These are phyloP conservation scores for Gymnobelideus leadbeateri DNA, from an alignment of 2,113 vertebrate genomes.

Conservation along the genomic window DNA sequence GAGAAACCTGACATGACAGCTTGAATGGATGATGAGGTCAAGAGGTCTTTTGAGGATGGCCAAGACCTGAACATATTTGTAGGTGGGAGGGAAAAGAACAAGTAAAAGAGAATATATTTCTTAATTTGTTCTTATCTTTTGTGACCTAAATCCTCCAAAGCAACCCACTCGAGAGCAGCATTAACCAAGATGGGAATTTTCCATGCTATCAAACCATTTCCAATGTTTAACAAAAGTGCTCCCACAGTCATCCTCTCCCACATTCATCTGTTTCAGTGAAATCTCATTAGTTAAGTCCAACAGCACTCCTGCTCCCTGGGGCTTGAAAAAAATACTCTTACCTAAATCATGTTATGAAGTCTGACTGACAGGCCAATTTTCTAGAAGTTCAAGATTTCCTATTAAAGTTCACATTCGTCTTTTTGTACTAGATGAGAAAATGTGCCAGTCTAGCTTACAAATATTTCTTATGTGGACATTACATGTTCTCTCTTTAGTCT, in stretches of 20 bases:
- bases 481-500: constrained; percentile 55
- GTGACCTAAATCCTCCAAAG: constrained; percentile 60
- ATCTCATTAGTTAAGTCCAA: constrained; percentile 62
- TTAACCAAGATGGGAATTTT: constrained; percentile 60
- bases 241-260: constrained; percentile 60
- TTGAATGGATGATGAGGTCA: not conserved
- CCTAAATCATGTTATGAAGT: constrained; percentile 63
- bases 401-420: constrained; percentile 64
- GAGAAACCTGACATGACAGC: not conserved
- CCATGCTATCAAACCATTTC: constrained; percentile 51
- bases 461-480: constrained; percentile 35
- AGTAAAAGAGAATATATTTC: not conserved
- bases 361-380: constrained; percentile 78
- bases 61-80: not conserved
- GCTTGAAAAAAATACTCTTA: constrained; percentile 62
- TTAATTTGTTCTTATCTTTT: constrained; percentile 26
- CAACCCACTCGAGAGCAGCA: constrained; percentile 42
- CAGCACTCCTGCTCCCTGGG: constrained; percentile 50
- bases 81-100: not conserved
- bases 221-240: constrained; percentile 60
- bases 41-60: not conserved
- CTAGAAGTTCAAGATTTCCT: constrained; percentile 63
- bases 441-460: constrained; percentile 63
- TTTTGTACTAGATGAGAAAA: constrained; percentile 69
- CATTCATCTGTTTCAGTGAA: constrained; percentile 66